A percentile compares a stretch with the other conserved stretches of the same genome.
These are phyloP conservation scores for Naso thynnoides DNA, from an alignment of 2,797 vertebrate species.

Conservation along the genomic window DNA sequence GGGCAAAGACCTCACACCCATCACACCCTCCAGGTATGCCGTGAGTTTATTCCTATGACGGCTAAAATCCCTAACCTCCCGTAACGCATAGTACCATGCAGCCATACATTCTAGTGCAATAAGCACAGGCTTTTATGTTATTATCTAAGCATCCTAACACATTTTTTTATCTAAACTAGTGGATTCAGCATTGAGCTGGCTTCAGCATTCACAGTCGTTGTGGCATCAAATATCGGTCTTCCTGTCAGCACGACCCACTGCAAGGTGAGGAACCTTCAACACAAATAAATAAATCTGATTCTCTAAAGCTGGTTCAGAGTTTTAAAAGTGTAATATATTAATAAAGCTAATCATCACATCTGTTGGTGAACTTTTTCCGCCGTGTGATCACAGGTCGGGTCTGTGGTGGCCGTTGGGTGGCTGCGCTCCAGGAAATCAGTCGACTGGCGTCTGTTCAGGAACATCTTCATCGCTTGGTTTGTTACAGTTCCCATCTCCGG, in stretches of 20 bases:
- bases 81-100: no score
- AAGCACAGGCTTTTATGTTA: neutral
- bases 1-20: slow-evolving; percentile 97
- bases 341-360: neutral
- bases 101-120: no score
- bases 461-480: slow-evolving; percentile 98
- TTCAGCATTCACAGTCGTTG: slow-evolving; percentile 93
- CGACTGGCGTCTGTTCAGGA: slow-evolving; percentile 95
- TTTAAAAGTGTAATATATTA: neutral
- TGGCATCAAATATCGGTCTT: slow-evolving; percentile 95
- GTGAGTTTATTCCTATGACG: neutral
- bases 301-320: neutral
- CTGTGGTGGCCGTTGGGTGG: slow-evolving; percentile 96
- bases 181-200: slow-evolving; percentile 98
- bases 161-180: slow-evolving; percentile 75
- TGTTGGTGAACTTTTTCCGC: slow-evolving; percentile 3
- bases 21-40: slow-evolving; percentile 94
- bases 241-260: slow-evolving; percentile 99
- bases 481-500: slow-evolving; percentile 96
- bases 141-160: neutral
- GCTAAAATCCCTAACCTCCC: no score
- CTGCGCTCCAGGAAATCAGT: slow-evolving; percentile 95
- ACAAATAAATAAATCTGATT: neutral
- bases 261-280: slow-evolving; percentile 86
- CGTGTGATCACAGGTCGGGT: slow-evolving; percentile 88